Evolutionary conservation across 2,113 vertebrate genomes (phyloP).

Genomic region (Ophthalmolycus amberensis): DNA sequence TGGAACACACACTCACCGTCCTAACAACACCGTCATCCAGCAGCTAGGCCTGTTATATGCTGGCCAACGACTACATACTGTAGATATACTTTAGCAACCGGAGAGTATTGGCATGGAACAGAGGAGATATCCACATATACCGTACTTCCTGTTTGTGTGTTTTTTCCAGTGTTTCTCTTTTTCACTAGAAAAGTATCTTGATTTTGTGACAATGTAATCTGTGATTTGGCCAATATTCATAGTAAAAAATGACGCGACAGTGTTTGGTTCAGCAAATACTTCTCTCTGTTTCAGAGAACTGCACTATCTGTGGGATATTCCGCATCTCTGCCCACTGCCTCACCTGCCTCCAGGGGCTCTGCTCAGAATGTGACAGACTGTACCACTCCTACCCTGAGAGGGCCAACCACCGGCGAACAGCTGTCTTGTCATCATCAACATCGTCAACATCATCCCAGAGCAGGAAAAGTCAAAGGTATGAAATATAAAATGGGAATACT

Average conservation of each 20-base stretch:
- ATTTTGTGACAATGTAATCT: not conserved
- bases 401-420: slow-evolving; percentile 81
- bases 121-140: no score
- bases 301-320: slow-evolving; percentile 87
- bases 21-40: no score
- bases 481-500: not conserved
- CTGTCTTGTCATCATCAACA: slow-evolving; percentile 53
- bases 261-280: not conserved
- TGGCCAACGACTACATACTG: no score
- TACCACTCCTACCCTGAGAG: slow-evolving; percentile 87
- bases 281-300: slow-evolving; percentile 72
- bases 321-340: slow-evolving; percentile 83
- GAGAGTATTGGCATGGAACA: no score
- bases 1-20: no score
- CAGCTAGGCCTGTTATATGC: no score
- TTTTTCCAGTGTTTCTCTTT: no score
- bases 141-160: no score
- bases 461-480: slow-evolving; percentile 69
- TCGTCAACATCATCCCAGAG: slow-evolving; percentile 57
- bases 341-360: slow-evolving; percentile 85
- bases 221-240: not conserved
- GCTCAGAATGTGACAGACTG: slow-evolving; percentile 86
- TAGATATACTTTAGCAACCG: no score
- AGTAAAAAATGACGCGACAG: no score
- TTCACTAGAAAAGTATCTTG: not conserved